A percentile compares a stretch with the other conserved stretches of the same genome.
phyloP scores from a whole-genome alignment of 2,888 invertebrate species.

The Allolobophora icterica region DNA sequence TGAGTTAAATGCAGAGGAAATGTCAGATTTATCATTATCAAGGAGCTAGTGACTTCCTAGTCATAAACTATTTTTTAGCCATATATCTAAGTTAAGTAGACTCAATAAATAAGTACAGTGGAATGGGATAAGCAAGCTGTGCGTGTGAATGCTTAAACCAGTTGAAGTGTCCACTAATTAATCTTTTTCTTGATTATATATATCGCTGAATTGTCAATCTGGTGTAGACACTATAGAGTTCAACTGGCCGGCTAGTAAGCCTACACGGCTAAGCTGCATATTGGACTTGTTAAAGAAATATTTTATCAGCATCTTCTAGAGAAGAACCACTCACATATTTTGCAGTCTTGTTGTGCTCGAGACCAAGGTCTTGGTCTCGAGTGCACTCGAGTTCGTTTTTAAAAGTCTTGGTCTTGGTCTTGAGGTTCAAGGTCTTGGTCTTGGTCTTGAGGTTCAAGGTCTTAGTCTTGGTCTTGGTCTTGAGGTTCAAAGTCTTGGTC shows the following conservation, averaged over 20 bases:
- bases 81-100: too few relatives aligned
- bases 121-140: background rate
- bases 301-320: background rate
- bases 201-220: background rate
- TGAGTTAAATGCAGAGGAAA: background rate
- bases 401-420: too few relatives aligned
- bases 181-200: background rate
- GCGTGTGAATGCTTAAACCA: background rate
- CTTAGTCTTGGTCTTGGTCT: too few relatives aligned
- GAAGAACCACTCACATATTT: too few relatives aligned
- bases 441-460: too few relatives aligned
- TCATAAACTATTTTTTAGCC: too few relatives aligned
- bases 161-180: background rate
- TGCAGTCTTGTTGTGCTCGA: too few relatives aligned
- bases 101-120: background rate
- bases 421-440: too few relatives aligned
- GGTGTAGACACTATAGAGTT: background rate
- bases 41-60: background rate
- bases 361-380: too few relatives aligned
- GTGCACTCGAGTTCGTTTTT: too few relatives aligned
- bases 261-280: too few relatives aligned
- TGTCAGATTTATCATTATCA: background rate
- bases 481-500: too few relatives aligned
- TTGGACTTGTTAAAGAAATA: background rate
- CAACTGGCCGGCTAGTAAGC: background rate